A percentile compares a stretch with the other conserved stretches of the same genome.
phyloP scores from a whole-genome alignment of 2,888 invertebrate species.

The Hirudinaria manillensis region DNA sequence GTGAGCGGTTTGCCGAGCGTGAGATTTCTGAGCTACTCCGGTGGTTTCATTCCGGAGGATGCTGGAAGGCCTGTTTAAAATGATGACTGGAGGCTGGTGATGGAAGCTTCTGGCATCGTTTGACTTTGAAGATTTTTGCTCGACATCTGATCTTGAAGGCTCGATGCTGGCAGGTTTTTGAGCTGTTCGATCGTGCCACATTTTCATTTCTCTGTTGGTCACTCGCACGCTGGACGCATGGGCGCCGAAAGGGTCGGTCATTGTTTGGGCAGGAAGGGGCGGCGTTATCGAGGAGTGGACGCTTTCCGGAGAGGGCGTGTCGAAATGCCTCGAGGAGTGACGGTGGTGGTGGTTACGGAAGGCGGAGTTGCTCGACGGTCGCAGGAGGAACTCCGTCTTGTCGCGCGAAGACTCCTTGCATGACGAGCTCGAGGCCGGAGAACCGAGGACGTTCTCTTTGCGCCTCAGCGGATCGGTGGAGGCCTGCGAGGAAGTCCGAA shows the following conservation, averaged over 20 bases:
- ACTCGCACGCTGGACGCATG: slow-evolving; percentile 14
- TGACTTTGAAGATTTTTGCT: neutral
- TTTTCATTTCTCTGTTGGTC: slow-evolving; percentile 22
- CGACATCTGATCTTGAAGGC: too few relatives aligned
- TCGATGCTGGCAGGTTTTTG: too few relatives aligned
- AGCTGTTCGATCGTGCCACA: slow-evolving; percentile 16
- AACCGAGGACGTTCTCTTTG: neutral
- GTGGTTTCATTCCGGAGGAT: too few relatives aligned
- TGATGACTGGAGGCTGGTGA: slow-evolving; percentile 4
- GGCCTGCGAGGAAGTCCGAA: neutral
- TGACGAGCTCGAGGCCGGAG: neutral
- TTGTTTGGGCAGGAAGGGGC: neutral
- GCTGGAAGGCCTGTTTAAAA: neutral
- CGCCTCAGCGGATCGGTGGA: slow-evolving; percentile 21
- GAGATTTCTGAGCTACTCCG: too few relatives aligned
- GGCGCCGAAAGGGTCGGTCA: slow-evolving; percentile 18
- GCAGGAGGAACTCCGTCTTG: slow-evolving; percentile 1
- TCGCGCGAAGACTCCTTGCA: neutral
- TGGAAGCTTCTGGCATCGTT: neutral
- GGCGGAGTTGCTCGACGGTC: slow-evolving; percentile 1
- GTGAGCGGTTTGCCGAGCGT: too few relatives aligned
- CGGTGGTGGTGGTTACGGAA: slow-evolving; percentile 15
- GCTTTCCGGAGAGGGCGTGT: neutral
- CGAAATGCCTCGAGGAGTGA: neutral
- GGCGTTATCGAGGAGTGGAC: slow-evolving; percentile 5